These are phyloP conservation scores for Zaprionus taronus DNA, from an alignment of 1,140 invertebrate species.

Conservation along the genomic window DNA sequence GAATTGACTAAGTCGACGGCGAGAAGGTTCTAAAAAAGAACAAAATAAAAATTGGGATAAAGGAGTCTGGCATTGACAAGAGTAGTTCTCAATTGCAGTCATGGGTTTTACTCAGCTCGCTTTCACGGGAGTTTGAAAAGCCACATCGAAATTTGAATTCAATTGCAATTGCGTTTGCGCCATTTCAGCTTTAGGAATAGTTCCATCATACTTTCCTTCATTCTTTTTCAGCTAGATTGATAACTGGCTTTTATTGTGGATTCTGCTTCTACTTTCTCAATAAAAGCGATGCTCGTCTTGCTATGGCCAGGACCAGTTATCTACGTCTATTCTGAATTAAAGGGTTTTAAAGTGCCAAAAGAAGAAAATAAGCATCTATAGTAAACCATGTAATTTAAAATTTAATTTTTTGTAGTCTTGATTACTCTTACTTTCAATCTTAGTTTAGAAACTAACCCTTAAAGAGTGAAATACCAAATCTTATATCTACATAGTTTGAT, in stretches of 20 bases:
- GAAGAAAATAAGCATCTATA: slow-evolving; percentile 13
- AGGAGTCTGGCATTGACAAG: background rate
- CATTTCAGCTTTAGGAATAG: slow-evolving; percentile 11
- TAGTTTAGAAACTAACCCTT: background rate
- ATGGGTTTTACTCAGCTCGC: slow-evolving; percentile 51
- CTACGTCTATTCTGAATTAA: slow-evolving; percentile 58
- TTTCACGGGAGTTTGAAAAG: slow-evolving; percentile 74
- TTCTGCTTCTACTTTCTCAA: slow-evolving; percentile 37
- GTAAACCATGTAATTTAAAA: background rate
- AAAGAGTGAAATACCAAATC: too few species aligned
- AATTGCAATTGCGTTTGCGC: slow-evolving; percentile 65
- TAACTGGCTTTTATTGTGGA: slow-evolving; percentile 64
- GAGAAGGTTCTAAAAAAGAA: background rate
- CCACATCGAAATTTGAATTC: slow-evolving; percentile 71
- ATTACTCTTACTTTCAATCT: background rate
- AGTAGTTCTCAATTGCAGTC: slow-evolving; percentile 20
- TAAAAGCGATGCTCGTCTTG: slow-evolving; percentile 27
- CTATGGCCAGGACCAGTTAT: slow-evolving; percentile 61
- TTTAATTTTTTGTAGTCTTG: too few species aligned
- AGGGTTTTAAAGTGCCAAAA: slow-evolving; percentile 20
- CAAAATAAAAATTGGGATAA: too few species aligned
- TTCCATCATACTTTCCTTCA: background rate
- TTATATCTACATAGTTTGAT: too few species aligned
- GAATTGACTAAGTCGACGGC: slow-evolving; percentile 25
- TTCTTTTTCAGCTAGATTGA: slow-evolving; percentile 11